A percentile compares a stretch with the other conserved stretches of the same genome.
Evolutionary conservation across 2,113 vertebrate genomes (phyloP).

Genomic region (Heterocephalus glaber): DNA sequence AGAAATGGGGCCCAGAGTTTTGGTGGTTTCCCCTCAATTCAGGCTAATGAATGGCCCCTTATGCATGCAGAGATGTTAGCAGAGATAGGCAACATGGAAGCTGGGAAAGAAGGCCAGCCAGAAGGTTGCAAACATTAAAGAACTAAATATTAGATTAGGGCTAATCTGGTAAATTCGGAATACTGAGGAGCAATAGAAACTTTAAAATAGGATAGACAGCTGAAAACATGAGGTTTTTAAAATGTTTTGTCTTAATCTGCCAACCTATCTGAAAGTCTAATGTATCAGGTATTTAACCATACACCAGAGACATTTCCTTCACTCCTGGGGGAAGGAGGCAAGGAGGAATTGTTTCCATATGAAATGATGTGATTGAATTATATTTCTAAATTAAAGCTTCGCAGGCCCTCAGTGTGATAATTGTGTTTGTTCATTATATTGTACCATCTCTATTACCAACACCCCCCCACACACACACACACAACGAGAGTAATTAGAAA

Average conservation of each 20-base stretch:
- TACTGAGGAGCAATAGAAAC: conserved; percentile 50
- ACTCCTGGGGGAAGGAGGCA: conserved; percentile 45
- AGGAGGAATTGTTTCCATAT: conserved; percentile 73
- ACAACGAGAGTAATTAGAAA: neutral
- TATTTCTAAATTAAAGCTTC: conserved; percentile 58
- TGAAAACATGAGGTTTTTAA: conserved; percentile 65
- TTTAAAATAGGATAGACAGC: conserved; percentile 67
- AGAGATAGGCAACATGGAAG: conserved; percentile 50
- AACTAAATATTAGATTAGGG: conserved; percentile 75
- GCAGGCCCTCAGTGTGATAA: conserved; percentile 33
- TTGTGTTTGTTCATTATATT: conserved; percentile 32
- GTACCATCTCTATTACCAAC: neutral
- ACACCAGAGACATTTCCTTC: conserved; percentile 71
- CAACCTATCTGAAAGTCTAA: conserved; percentile 57
- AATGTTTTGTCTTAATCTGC: conserved; percentile 49
- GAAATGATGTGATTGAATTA: conserved; percentile 64
- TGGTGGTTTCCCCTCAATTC: neutral
- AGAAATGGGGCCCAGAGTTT: neutral
- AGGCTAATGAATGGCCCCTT: conserved; percentile 17
- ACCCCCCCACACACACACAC: neutral
- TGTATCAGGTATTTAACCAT: conserved; percentile 68
- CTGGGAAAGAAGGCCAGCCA: conserved; percentile 41
- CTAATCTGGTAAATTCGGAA: conserved; percentile 69
- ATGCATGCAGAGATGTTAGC: conserved; percentile 59
- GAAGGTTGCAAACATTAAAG: conserved; percentile 74